phyloP scores from a whole-genome alignment of 2,888 invertebrate genomes.

The Gastracanthus pulcherrimus region DNA sequence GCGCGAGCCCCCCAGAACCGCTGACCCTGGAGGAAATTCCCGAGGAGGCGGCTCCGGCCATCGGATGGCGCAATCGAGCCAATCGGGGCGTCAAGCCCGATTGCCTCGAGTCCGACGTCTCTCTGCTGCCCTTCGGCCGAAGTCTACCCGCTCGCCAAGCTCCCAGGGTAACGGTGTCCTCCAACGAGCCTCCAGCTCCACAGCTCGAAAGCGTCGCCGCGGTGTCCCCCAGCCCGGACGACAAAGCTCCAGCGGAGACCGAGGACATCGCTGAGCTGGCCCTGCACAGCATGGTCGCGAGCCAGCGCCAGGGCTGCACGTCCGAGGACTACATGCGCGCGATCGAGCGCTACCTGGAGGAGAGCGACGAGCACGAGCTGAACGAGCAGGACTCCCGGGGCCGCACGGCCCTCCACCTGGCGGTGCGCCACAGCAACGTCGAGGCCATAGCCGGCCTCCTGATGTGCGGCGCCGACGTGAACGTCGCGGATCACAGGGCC shows the following conservation, averaged over 20 bases:
- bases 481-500: conserved; percentile 19
- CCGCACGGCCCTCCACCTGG: conserved; percentile 46
- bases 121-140: no score
- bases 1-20: no score
- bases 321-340: conserved; percentile 18
- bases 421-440: conserved; percentile 40
- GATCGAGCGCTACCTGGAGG: conserved; percentile 40
- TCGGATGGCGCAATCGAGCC: no score
- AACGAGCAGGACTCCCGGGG: conserved; percentile 37
- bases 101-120: no score
- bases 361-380: conserved; percentile 43
- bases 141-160: no score
- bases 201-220: no score
- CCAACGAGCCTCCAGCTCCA: no score
- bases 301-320: not conserved
- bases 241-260: not conserved
- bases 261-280: not conserved
- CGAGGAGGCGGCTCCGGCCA: no score
- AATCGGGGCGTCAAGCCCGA: no score
- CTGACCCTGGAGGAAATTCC: no score
- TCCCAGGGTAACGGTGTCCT: no score
- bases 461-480: conserved; percentile 48
- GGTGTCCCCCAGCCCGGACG: no score
- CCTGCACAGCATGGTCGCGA: conserved; percentile 33
- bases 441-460: conserved; percentile 47